These are phyloP conservation scores for Aleiodes leptofemur DNA, from an alignment of 2,888 invertebrate species.

Conservation along the genomic window DNA sequence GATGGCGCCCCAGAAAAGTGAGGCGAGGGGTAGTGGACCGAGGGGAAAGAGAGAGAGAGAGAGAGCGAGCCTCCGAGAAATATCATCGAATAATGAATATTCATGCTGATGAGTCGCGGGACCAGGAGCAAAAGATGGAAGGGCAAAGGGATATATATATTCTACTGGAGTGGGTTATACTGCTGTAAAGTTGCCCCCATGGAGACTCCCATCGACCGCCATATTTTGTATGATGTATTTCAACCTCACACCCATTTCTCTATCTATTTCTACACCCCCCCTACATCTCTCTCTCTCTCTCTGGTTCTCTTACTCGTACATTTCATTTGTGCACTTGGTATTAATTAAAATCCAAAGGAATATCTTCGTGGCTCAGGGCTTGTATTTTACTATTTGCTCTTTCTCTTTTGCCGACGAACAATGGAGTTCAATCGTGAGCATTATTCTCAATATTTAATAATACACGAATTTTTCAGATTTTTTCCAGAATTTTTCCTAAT, in stretches of 20 bases:
- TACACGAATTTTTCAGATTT: too few species aligned
- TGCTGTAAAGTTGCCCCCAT: slow-evolving; percentile 73
- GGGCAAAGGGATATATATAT: slow-evolving; percentile 56
- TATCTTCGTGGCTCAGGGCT: slow-evolving; percentile 2
- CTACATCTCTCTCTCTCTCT: not conserved
- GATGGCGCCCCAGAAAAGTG: slow-evolving; percentile 45
- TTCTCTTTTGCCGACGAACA: not conserved
- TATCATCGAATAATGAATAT: slow-evolving; percentile 75
- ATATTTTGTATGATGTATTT: slow-evolving; percentile 72
- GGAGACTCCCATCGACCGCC: slow-evolving; percentile 72
- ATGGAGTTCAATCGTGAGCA: not conserved
- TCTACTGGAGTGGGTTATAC: slow-evolving; percentile 53
- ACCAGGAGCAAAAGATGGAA: slow-evolving; percentile 68
- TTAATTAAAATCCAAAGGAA: slow-evolving; percentile 24
- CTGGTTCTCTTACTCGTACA: not conserved
- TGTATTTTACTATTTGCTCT: not conserved
- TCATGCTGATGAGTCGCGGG: slow-evolving; percentile 74
- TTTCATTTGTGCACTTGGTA: slow-evolving; percentile 21
- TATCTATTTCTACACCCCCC: not conserved
- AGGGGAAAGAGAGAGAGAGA: slow-evolving; percentile 45
- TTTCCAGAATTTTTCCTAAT: too few species aligned
- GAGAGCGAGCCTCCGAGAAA: slow-evolving; percentile 65
- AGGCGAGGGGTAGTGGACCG: slow-evolving; percentile 6
- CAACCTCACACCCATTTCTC: slow-evolving; percentile 20
- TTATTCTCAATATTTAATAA: not conserved